These are phyloP conservation scores for Aythya baeri DNA, from an alignment of 2,113 vertebrate species.

Conservation along the genomic window DNA sequence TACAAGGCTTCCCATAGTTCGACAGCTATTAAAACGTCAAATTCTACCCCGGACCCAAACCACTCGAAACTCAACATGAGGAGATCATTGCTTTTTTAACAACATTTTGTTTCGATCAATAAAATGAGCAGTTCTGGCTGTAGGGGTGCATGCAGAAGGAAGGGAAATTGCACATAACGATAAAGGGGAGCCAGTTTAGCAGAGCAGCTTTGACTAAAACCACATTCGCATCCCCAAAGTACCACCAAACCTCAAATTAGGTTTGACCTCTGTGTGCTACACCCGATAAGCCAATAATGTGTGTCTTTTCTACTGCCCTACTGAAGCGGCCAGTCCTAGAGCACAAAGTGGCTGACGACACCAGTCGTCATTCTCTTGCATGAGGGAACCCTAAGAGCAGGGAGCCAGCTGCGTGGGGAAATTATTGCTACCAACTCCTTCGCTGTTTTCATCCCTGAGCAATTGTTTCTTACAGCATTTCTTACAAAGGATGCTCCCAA, in stretches of 20 bases:
- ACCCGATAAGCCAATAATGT: fast-evolving
- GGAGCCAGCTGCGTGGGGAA: fast-evolving
- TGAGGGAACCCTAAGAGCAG: fast-evolving
- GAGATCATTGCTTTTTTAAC: neutral
- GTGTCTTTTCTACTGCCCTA: fast-evolving
- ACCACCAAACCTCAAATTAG: neutral
- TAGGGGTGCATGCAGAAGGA: neutral
- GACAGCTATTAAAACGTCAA: neutral
- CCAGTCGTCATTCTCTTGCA: too few species aligned
- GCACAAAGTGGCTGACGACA: fast-evolving
- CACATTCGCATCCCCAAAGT: neutral
- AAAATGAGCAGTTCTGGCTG: neutral
- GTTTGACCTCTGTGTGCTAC: neutral
- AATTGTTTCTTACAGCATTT: neutral
- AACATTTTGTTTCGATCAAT: neutral
- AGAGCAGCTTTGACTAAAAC: neutral
- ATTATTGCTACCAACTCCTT: neutral
- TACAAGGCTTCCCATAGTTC: neutral
- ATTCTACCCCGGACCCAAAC: neutral
- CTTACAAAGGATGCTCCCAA: neutral
- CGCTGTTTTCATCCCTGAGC: neutral
- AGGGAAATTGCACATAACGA: neutral
- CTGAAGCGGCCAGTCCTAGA: neutral
- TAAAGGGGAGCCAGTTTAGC: neutral
- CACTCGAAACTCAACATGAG: neutral